Evolutionary conservation across 2,888 invertebrate genomes (phyloP), one percentile per base, ranked within the genome.

Genomic region (Hofmannophila pseudospretella): DNA sequence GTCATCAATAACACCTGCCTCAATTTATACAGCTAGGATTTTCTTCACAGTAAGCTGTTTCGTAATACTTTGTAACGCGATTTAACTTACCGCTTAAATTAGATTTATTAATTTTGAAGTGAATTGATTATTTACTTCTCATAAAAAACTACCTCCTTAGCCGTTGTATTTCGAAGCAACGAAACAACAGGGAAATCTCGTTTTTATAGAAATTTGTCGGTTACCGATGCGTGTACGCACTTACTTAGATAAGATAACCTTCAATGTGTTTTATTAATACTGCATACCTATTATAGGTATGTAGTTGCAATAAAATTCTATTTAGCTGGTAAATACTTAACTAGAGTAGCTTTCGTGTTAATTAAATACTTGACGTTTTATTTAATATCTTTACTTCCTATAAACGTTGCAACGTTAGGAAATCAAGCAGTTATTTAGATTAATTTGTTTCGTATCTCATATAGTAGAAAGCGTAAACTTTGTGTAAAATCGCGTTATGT

Each of bases 401-500:
- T 30, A 16, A 16, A 16, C 16, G 30, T 12, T 13, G 12, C 12
- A 12, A 28, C 12, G 28, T 28, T 28, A 13, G 11, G 8, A 11
- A 8, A 10, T 9, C n/a, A 5, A 26, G 4, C 26, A 9, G 7
- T 8, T n/a, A n/a, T n/a, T 32, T 28, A 27, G 16, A 27, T 28
- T 37, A 32, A 32, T 37, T 27, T 32, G 27, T 27, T 20, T 27
- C 27, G 34, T 11, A 20, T 28, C 11, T 28, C 2, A 1, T 7
- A 30, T 16, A 9, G 30, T n/a, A 30, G 35, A 29, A 34, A 27
- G 19, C 20, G 19, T 11, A 27, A 25, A 25, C 23, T 8, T 12
- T 20, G 27, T 34, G 19, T 27, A n/a, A 34, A 33, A 26, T 34
- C n/a, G 25, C n/a, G n/a, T n/a, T n/a, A n/a, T n/a, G n/a, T n/a